Conservation (phyloP, 2,888 invertebrate genomes). For the Caenorhabditis afra region DNA sequence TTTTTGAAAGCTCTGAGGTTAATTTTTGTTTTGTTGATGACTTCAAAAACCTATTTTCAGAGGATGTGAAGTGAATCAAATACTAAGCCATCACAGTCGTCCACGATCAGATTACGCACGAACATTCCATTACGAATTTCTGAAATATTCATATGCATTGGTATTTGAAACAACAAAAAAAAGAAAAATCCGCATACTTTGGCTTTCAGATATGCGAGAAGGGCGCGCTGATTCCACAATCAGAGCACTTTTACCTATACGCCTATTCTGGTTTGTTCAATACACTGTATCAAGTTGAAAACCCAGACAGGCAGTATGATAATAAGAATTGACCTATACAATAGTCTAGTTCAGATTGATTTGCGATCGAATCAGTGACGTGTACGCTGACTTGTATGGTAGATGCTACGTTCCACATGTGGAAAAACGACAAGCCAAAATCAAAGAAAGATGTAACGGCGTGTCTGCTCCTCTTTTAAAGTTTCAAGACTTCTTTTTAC, state of each 20-base stretch:
- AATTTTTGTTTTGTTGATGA: conserved; percentile 3
- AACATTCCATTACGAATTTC: conserved; percentile 73
- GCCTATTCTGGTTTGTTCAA: conserved; percentile 66
- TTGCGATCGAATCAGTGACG: conserved; percentile 70
- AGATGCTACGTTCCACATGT: conserved; percentile 77
- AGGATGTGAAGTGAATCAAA: conserved; percentile 74
- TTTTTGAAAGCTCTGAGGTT: conserved; percentile 67
- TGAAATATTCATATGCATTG: conserved; percentile 75
- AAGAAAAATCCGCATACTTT: neutral
- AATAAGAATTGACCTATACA: neutral
- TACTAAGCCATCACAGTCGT: conserved; percentile 60
- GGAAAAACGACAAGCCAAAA: conserved; percentile 62
- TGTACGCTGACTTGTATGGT: conserved; percentile 74
- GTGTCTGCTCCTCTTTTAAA: conserved; percentile 69
- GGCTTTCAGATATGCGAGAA: conserved; percentile 64
- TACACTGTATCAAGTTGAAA: conserved; percentile 72
- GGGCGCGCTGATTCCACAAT: conserved; percentile 56
- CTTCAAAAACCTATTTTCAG: conserved; percentile 54
- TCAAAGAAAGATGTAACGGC: conserved; percentile 70
- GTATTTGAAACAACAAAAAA: conserved; percentile 59
- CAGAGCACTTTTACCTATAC: conserved; percentile 59
- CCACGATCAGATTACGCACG: conserved; percentile 64
- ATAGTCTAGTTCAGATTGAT: conserved; percentile 51
- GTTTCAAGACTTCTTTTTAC: conserved; percentile 73
- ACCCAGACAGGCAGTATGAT: conserved; percentile 71